Evolutionary conservation across 2,113 vertebrate species (phyloP), one percentile per base, ranked within the genome.

Genomic region (Eira barbara): DNA sequence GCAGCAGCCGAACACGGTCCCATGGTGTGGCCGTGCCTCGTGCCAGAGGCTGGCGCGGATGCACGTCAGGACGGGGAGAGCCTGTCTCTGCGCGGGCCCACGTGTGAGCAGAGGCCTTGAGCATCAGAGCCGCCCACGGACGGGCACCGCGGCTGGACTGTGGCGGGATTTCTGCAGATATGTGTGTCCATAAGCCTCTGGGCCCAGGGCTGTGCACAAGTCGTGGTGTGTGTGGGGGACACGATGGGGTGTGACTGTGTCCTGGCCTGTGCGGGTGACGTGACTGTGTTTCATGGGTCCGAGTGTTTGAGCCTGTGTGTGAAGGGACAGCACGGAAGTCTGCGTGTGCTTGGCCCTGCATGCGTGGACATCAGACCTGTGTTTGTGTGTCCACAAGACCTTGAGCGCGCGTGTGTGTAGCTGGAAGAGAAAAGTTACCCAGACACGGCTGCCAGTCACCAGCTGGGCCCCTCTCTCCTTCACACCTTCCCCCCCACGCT

Each of bases 211-310:
- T n/a, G 31, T 42, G 59, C n/a, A 39, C 7, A 31, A 39, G 14
- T 18, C 36, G 18, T 6, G 42, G 73, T 55, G 57, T 5, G 25
- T 11, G 25, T 4, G 34, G 10, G 12, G n/a, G 65, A 34, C 11
- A 1, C 5, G 20, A 21, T 13, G 84, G 21, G 17, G 11, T 4
- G 25, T 25, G 86, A 34, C 14, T 10, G 4, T 3, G 12, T 67
- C 25, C 57, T 45, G 25, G 47, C 11, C 4, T 7, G 12, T 0
- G 6, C 0, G 20, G 21, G 5, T 0, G 34, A 29, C 4, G 0
- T 1, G 17, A 39, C 5, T 47, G 31, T 17, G 23, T 36, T 81
- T 36, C 25, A 9, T 3, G 15, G 25, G 21, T 25, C 3, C 1
- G 5, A 67, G 59, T 1, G 12, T 39, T 29, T 14, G 83, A 27